Conservation (phyloP, 2,888 invertebrate genomes). For the Archips xylosteana region DNA sequence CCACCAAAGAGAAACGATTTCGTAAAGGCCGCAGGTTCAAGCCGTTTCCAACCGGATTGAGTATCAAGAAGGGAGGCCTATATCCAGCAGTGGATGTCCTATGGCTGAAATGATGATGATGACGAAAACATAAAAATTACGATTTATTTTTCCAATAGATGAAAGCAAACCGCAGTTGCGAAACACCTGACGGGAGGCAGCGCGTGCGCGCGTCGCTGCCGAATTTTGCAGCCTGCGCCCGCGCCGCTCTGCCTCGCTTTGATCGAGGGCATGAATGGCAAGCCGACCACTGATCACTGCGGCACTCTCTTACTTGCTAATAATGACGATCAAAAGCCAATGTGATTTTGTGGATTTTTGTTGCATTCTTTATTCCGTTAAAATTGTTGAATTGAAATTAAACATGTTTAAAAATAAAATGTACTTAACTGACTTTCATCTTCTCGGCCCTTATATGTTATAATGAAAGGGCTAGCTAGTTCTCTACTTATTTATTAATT, state of each 20-base stretch:
- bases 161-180: constrained; percentile 44
- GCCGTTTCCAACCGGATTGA: too few relatives aligned
- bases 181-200: constrained; percentile 50
- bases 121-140: neutral
- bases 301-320: constrained; percentile 27
- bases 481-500: too few relatives aligned
- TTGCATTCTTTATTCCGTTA: neutral
- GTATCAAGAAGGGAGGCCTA: too few relatives aligned
- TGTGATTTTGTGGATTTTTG: neutral
- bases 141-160: neutral
- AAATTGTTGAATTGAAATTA: too few relatives aligned
- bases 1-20: too few relatives aligned
- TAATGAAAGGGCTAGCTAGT: too few relatives aligned
- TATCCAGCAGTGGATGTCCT: too few relatives aligned
- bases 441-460: too few relatives aligned
- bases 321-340: constrained; percentile 20
- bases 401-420: too few relatives aligned
- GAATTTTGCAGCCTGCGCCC: constrained; percentile 52
- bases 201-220: constrained; percentile 52
- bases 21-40: too few relatives aligned
- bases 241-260: constrained; percentile 46
- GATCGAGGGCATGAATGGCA: constrained; percentile 41
- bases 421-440: too few relatives aligned
- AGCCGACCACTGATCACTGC: constrained; percentile 18
- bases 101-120: neutral